Base-by-base conservation (phyloP, 2,113 vertebrate species). In the Mugil cephalus region DNA sequence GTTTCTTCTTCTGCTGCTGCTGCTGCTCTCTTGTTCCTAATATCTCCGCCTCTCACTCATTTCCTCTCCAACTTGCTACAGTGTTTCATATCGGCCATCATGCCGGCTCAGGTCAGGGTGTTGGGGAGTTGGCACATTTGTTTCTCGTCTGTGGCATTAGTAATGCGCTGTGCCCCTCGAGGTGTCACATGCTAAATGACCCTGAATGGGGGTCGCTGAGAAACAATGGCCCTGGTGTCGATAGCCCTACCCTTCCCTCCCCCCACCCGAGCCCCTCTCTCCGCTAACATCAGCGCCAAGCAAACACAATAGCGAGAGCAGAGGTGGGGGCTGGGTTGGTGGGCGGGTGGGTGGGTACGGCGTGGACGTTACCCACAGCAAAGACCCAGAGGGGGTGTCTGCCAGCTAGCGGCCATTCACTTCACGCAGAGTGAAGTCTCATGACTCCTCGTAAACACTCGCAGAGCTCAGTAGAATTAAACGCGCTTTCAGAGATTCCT, bases 151-250 rank as follows among this genome's bases (percentile, higher is more conserved):
- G 70, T 88, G 80, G 87, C 86, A 80, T 93, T 90, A 87, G 81
- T 38, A 79, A 83, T 86, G 65, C 76, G 60, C 83, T 62, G 79
- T 91, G 88, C 90, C 89, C 87, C 85, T 61, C 58, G 86, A 91
- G 87, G 90, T 91, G 90, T 93, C 89, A 80, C 87, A 91, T 92
- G 91, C 82, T 90, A 92, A 92, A 90, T 90, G 86, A 92, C 90
- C 91, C 91, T 87, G 90, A 92, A 91, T 88, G 85, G 86, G 83
- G 87, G 87, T 87, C 65, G 69, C 71, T 54, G 40, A 69, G 86
- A 87, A 86, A 93, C 92, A 92, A 93, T 90, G 69, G 84, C 72
- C 73, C 52, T 82, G 92, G 88, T 91, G 90, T 88, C 82, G 76
- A 89, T 90, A 82, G 82, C 83, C 81, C 83, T 83, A 35, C 69